Conservation (phyloP, 2,888 invertebrate species). For the Quadroppia sp. region DNA sequence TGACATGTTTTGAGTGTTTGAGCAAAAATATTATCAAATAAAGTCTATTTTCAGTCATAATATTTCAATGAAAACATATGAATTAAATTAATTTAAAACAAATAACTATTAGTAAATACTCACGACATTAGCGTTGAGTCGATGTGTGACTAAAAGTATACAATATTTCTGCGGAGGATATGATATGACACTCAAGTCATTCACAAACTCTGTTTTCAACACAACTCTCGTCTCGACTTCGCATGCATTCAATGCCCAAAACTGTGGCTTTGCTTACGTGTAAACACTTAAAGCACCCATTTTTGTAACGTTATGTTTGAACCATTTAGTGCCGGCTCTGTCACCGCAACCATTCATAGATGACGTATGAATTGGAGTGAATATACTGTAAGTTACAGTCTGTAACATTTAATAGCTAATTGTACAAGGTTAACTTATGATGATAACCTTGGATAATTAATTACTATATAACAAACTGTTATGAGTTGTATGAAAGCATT, state of each 20-base stretch:
- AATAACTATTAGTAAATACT: not conserved
- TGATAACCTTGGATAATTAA: no score
- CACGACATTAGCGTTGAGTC: conserved; percentile 10
- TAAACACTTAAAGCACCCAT: not conserved
- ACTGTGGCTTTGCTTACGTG: not conserved
- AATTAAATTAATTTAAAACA: not conserved
- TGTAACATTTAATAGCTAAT: no score
- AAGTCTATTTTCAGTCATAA: not conserved
- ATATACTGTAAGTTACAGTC: no score
- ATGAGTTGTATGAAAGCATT: no score
- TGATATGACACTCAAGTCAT: conserved; percentile 23
- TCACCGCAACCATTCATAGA: not conserved
- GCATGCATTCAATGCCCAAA: not conserved
- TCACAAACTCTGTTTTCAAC: not conserved
- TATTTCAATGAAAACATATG: not conserved
- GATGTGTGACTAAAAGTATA: not conserved
- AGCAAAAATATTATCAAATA: no score
- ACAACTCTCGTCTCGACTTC: not conserved
- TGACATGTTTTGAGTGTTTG: no score
- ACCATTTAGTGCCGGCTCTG: not conserved
- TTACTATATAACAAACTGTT: no score
- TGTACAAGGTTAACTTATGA: no score
- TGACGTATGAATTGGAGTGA: no score
- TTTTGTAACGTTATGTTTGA: not conserved
- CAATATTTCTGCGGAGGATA: conserved; percentile 33